Percentiles rank a stretch among this genome's conserved stretches.
phyloP scores from a whole-genome alignment of 2,888 invertebrate genomes.

The Hymenopus coronatus region DNA sequence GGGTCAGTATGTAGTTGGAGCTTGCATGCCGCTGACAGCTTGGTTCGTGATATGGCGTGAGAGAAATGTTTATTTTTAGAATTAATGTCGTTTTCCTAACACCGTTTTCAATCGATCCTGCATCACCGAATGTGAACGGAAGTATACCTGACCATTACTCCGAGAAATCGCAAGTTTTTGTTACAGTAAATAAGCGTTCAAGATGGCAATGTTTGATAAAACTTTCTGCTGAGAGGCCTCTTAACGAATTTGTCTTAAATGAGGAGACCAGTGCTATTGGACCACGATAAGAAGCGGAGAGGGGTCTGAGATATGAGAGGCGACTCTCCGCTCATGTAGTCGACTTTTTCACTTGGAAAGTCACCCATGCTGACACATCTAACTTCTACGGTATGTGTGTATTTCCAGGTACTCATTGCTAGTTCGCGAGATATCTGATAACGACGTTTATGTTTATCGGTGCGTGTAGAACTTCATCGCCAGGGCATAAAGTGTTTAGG shows the following conservation, averaged over 20 bases:
- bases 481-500: too few relatives aligned
- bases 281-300: too few relatives aligned
- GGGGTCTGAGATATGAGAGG: too few relatives aligned
- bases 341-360: too few relatives aligned
- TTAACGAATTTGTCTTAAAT: background rate
- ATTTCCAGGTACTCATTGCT: too few relatives aligned
- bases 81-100: background rate
- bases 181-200: background rate
- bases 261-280: too few relatives aligned
- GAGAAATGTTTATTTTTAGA: background rate
- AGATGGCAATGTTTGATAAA: background rate
- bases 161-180: background rate
- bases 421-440: too few relatives aligned
- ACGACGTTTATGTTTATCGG: too few relatives aligned
- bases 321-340: too few relatives aligned
- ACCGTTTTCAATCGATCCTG: background rate
- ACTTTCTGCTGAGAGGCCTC: background rate
- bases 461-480: too few relatives aligned
- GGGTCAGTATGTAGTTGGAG: background rate
- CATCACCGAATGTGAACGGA: background rate
- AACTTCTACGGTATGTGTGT: too few relatives aligned
- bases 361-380: too few relatives aligned
- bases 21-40: background rate
- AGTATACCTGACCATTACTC: background rate
- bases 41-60: background rate